Conservation (phyloP, 2,888 invertebrate species). For the Dicyrtoma fusca region DNA sequence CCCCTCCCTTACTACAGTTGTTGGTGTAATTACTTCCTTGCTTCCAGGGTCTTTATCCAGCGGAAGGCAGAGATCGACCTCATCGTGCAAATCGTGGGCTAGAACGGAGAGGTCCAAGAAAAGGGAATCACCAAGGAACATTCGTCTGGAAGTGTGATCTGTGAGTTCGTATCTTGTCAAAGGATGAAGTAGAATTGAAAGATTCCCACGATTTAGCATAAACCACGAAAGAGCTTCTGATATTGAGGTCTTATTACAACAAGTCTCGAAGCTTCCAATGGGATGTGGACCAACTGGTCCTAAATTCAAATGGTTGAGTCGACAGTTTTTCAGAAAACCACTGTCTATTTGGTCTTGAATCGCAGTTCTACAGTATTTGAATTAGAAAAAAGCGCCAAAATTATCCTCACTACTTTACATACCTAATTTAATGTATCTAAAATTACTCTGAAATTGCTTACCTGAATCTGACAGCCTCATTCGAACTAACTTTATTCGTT, state of each 20-base stretch:
- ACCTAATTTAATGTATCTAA: too few species aligned
- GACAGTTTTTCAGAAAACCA: slow-evolving; percentile 46
- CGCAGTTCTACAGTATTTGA: too few species aligned
- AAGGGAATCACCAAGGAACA: slow-evolving; percentile 48
- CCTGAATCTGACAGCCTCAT: not conserved
- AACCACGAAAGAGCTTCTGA: slow-evolving; percentile 48
- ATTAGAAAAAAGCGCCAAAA: too few species aligned
- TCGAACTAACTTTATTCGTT: not conserved
- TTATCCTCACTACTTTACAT: too few species aligned
- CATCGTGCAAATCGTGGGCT: slow-evolving; percentile 42
- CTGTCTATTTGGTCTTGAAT: slow-evolving; percentile 49
- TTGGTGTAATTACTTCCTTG: too few species aligned
- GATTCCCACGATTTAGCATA: slow-evolving; percentile 52
- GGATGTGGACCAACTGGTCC: slow-evolving; percentile 51
- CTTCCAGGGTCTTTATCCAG: too few species aligned
- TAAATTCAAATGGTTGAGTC: slow-evolving; percentile 47
- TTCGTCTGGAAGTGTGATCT: slow-evolving; percentile 49
- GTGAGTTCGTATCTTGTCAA: slow-evolving; percentile 49
- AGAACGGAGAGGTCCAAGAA: slow-evolving; percentile 46
- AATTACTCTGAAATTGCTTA: too few species aligned
- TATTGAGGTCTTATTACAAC: slow-evolving; percentile 52
- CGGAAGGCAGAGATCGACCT: slow-evolving; percentile 48
- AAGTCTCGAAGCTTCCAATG: slow-evolving; percentile 51
- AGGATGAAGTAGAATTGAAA: slow-evolving; percentile 51
- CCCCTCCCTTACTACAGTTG: too few species aligned